A percentile compares a stretch with the other conserved stretches of the same genome.
phyloP scores from a whole-genome alignment of 2,888 invertebrate genomes.

The Drosophila falleni region DNA sequence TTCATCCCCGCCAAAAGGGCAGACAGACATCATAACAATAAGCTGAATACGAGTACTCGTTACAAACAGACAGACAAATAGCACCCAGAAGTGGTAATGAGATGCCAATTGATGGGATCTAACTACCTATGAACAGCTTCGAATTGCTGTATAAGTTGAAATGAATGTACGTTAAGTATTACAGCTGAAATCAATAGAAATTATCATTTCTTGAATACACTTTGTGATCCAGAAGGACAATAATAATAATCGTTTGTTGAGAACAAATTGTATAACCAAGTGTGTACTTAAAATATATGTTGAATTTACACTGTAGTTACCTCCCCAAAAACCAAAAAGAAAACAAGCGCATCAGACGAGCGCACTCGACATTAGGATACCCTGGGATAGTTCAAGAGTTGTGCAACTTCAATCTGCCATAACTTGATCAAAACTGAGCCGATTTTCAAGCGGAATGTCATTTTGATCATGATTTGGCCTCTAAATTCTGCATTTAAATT shows the following conservation, averaged over 20 bases:
- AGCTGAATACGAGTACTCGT: conserved; percentile 21
- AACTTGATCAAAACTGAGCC: no score
- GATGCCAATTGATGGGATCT: conserved; percentile 25
- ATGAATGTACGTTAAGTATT: neutral
- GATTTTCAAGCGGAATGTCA: no score
- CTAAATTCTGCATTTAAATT: no score
- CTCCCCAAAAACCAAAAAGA: no score
- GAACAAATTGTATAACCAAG: no score
- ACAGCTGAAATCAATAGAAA: conserved; percentile 11
- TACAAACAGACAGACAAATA: conserved; percentile 15
- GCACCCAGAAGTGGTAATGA: conserved; percentile 11
- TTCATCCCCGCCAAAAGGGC: neutral
- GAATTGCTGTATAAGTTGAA: conserved; percentile 6
- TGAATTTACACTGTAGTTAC: neutral
- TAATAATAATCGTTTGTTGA: conserved; percentile 5
- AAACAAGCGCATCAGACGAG: no score
- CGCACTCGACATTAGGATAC: no score
- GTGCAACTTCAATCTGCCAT: no score
- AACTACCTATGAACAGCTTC: conserved; percentile 8
- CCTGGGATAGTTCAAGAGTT: no score
- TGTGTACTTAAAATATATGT: neutral
- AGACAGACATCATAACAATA: conserved; percentile 53
- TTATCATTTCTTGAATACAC: conserved; percentile 1
- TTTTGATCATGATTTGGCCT: no score
- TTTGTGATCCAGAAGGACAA: neutral